phyloP scores from a whole-genome alignment of 2,888 invertebrate genomes.

The Cantharis rustica region DNA sequence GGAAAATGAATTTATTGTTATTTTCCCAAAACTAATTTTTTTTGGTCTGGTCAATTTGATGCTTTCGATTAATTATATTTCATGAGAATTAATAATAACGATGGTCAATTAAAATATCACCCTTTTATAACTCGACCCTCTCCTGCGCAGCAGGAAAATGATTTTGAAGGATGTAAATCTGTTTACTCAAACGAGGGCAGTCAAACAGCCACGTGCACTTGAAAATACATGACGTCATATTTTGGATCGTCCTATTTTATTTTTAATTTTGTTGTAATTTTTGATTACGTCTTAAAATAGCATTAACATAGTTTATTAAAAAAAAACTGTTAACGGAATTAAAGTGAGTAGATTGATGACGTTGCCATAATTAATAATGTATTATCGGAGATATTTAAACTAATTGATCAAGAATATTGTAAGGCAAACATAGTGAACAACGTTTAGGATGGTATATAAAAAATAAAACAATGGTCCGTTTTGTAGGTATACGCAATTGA shows the following conservation, averaged over 20 bases:
- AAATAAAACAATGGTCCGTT: slow-evolving; percentile 24
- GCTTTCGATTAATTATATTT: neutral
- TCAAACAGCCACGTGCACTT: slow-evolving; percentile 22
- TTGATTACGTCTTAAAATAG: neutral
- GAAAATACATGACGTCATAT: slow-evolving; percentile 21
- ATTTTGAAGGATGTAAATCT: slow-evolving; percentile 24
- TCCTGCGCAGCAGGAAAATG: slow-evolving; percentile 10
- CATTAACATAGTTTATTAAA: neutral
- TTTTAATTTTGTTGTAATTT: neutral
- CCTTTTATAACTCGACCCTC: neutral
- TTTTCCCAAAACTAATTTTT: neutral
- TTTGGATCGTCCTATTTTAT: slow-evolving; percentile 5
- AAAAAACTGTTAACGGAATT: neutral
- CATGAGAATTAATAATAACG: neutral
- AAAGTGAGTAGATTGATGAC: neutral
- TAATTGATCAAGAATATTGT: neutral
- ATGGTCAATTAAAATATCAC: slow-evolving; percentile 13
- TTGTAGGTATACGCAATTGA: slow-evolving; percentile 26
- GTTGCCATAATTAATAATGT: neutral
- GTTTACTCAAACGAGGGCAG: slow-evolving; percentile 18
- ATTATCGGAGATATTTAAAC: neutral
- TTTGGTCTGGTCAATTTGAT: neutral
- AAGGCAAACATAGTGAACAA: neutral
- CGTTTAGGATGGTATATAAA: neutral
- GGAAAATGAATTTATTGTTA: neutral